Evolutionary conservation across 92 coral and sea anemone species (phyloP).

Genomic region (Epizoanthus stellaris): DNA sequence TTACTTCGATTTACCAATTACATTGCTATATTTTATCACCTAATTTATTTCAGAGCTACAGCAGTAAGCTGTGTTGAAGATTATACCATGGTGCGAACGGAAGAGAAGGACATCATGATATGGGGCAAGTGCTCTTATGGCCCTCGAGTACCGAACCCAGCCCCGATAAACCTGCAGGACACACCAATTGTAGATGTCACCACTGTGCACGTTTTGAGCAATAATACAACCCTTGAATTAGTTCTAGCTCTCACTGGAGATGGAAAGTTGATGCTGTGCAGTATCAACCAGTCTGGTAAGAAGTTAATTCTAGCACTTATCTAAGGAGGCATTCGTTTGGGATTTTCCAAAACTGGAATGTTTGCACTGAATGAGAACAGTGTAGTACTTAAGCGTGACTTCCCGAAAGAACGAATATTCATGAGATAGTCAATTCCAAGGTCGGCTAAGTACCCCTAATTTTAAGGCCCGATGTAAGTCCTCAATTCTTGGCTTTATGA

Average conservation of each 20-base stretch:
- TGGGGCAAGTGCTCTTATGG: slow-evolving; percentile 81
- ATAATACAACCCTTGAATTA: slow-evolving; percentile 50
- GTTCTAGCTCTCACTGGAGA: slow-evolving; percentile 55
- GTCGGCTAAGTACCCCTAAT: no score
- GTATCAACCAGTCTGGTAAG: slow-evolving; percentile 42
- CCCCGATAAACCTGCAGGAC: slow-evolving; percentile 37
- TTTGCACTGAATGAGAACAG: no score
- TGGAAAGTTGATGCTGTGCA: slow-evolving; percentile 57
- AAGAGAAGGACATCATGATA: slow-evolving; percentile 47
- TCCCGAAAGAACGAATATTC: no score
- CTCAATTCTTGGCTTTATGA: no score
- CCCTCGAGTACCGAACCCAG: slow-evolving; percentile 49
- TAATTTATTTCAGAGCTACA: slow-evolving; percentile 47
- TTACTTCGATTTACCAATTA: no score
- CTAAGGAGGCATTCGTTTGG: no score
- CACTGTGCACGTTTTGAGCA: slow-evolving; percentile 43
- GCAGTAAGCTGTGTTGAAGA: slow-evolving; percentile 60
- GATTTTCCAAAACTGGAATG: no score
- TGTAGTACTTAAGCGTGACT: no score
- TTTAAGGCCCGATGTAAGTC: no score
- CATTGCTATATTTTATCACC: no score
- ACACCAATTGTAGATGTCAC: slow-evolving; percentile 61
- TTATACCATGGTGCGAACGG: slow-evolving; percentile 72
- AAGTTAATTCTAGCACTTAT: not conserved
- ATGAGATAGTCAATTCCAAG: no score